These are phyloP conservation scores for Morpho deidamia DNA, from an alignment of 2,888 invertebrate species.

Conservation along the genomic window DNA sequence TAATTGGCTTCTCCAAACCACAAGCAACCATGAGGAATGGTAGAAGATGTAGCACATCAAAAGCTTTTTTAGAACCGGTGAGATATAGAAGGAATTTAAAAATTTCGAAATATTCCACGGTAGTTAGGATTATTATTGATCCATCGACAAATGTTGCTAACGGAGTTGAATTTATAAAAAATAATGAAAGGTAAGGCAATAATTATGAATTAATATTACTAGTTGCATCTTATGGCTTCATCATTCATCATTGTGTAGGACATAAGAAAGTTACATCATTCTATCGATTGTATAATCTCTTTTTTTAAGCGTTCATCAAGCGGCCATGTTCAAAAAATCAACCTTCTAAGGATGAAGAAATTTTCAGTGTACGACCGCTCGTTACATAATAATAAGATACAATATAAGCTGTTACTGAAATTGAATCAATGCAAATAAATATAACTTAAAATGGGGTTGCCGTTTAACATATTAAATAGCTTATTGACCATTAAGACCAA, in stretches of 20 bases:
- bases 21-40: conserved; percentile 86
- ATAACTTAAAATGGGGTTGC: background rate
- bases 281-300: no score
- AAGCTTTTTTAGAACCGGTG: conserved; percentile 86
- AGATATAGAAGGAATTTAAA: conserved; percentile 81
- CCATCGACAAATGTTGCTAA: conserved; percentile 76
- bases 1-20: conserved; percentile 83
- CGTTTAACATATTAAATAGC: background rate
- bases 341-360: no score
- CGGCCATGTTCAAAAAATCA: background rate
- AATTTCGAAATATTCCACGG: conserved; percentile 83
- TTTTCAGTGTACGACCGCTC: no score
- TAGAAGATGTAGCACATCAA: conserved; percentile 86
- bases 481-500: background rate
- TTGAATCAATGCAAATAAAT: no score
- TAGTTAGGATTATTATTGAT: conserved; percentile 82
- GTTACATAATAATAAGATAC: no score
- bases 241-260: no score
- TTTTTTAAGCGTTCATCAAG: no score
- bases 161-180: conserved; percentile 85
- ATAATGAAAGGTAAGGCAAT: conserved; percentile 57
- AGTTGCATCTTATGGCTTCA: no score
- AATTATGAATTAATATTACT: background rate
- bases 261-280: no score
- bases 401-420: no score